Percentiles rank a stretch among this genome's conserved stretches.
These are phyloP conservation scores for Parnassius glacialis DNA, from an alignment of 2,888 invertebrate species.

Conservation along the genomic window DNA sequence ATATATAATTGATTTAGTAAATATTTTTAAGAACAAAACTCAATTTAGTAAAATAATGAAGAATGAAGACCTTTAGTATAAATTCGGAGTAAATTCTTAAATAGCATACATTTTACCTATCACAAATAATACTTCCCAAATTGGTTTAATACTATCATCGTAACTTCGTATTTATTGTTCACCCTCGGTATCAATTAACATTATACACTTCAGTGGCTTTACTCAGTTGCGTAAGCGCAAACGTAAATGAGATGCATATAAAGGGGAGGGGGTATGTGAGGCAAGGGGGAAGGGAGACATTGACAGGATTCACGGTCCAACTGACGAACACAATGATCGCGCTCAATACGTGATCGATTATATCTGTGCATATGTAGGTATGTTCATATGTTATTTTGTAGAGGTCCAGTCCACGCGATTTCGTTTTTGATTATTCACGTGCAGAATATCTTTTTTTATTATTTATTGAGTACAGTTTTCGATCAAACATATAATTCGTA, in stretches of 20 bases:
- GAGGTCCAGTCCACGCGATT: slow-evolving; percentile 19
- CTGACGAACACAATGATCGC: slow-evolving; percentile 74
- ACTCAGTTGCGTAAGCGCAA: slow-evolving; percentile 74
- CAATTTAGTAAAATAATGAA: no score
- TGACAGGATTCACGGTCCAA: slow-evolving; percentile 80
- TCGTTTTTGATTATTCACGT: slow-evolving; percentile 8
- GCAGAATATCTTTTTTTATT: slow-evolving; percentile 25
- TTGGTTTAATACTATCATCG: neutral
- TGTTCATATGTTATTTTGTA: slow-evolving; percentile 35
- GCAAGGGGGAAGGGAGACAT: slow-evolving; percentile 47
- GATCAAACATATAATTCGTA: neutral
- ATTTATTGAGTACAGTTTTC: neutral
- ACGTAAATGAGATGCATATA: slow-evolving; percentile 76
- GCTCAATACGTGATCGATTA: slow-evolving; percentile 79
- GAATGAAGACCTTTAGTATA: no score
- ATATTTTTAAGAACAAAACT: no score
- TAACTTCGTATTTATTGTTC: slow-evolving; percentile 28
- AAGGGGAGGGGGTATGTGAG: slow-evolving; percentile 42
- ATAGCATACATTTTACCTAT: no score
- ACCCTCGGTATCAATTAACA: slow-evolving; percentile 58
- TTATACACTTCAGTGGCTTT: slow-evolving; percentile 65
- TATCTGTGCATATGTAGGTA: slow-evolving; percentile 55
- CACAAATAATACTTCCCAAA: neutral
- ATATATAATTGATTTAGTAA: no score
- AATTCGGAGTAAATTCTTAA: no score